Percentiles rank a stretch among this genome's conserved stretches.
These are phyloP conservation scores for Apomyelois bistriatella DNA, from an alignment of 2,888 invertebrate species.

Conservation along the genomic window DNA sequence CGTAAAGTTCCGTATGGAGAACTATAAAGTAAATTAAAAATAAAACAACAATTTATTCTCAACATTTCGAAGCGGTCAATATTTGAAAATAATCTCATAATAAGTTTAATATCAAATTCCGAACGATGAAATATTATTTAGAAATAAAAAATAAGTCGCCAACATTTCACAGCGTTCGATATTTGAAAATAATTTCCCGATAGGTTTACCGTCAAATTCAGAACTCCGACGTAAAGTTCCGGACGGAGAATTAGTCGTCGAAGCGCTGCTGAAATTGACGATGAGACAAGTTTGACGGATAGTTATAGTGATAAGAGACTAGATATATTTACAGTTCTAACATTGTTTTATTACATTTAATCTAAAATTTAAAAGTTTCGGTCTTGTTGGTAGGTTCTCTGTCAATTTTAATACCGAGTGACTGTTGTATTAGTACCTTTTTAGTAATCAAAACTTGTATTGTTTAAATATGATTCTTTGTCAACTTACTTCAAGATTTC, in stretches of 20 bases:
- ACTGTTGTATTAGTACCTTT: too few relatives aligned
- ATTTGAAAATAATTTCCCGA: neutral
- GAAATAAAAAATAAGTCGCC: neutral
- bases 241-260: neutral
- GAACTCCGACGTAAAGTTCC: neutral
- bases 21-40: too few relatives aligned
- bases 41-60: too few relatives aligned
- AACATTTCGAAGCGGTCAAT: too few relatives aligned
- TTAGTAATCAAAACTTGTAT: too few relatives aligned
- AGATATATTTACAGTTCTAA: neutral
- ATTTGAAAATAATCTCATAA: too few relatives aligned
- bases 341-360: neutral
- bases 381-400: too few relatives aligned
- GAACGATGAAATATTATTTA: neutral
- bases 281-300: conserved; percentile 4
- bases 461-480: too few relatives aligned
- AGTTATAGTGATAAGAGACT: neutral
- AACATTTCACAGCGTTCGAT: neutral
- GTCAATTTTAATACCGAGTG: too few relatives aligned
- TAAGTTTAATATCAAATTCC: too few relatives aligned
- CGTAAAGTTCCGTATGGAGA: conserved; percentile 1
- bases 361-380: neutral
- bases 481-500: too few relatives aligned
- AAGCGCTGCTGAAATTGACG: neutral
- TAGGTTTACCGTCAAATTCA: neutral